Evolutionary conservation across 2,113 vertebrate species (phyloP).

Genomic region (Alligator sinensis): DNA sequence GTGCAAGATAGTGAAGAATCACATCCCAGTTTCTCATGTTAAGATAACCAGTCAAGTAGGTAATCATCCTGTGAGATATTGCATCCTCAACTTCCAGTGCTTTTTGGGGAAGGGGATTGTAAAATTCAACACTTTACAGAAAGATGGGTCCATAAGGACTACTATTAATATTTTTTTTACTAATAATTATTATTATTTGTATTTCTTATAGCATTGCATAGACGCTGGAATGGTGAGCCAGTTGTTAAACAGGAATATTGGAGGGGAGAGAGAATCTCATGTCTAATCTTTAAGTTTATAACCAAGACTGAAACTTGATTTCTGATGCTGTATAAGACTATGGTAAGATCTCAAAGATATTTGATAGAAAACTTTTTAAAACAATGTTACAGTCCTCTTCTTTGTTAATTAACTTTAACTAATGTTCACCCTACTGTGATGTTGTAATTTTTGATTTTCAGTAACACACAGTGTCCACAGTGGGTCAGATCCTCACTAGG

Average conservation of each 20-base stretch:
- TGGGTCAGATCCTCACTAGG: rapidly evolving
- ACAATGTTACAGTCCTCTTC: background rate
- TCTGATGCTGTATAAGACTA: background rate
- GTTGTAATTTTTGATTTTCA: slow-evolving; percentile 13
- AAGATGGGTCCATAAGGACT: background rate
- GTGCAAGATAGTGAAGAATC: background rate
- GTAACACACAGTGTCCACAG: background rate
- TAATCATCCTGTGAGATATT: background rate
- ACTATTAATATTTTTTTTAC: background rate
- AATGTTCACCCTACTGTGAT: background rate
- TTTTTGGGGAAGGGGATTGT: background rate
- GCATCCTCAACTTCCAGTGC: background rate
- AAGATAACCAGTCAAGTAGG: background rate
- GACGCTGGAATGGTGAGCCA: background rate
- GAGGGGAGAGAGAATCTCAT: background rate
- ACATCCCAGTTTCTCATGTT: background rate
- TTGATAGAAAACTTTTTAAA: background rate
- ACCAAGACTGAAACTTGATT: background rate
- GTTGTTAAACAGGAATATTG: background rate
- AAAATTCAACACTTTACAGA: background rate
- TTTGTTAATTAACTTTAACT: background rate
- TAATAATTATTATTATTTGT: background rate
- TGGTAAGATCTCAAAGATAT: background rate
- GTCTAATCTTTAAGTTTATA: background rate
- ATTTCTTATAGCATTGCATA: too few species aligned